Evolutionary conservation across 2,113 vertebrate genomes (phyloP).

Genomic region (Ciconia boyciana): DNA sequence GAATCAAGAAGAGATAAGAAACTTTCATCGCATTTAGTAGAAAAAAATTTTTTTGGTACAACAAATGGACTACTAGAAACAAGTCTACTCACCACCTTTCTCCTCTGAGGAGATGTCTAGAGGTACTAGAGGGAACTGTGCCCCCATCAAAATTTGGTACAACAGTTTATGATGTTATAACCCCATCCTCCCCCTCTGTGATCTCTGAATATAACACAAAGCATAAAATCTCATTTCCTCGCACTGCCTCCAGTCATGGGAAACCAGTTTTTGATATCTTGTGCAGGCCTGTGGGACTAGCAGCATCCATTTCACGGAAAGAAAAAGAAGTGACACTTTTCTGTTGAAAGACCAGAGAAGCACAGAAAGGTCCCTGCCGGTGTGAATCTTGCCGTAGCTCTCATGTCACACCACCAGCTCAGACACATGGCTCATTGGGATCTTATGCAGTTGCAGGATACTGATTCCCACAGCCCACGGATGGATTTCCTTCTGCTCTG

Average conservation of each 20-base stretch:
- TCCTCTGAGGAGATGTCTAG: not conserved
- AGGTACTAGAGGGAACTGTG: not conserved
- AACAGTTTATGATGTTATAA: not conserved
- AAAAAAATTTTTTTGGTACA: not conserved
- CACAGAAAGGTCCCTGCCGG: not conserved
- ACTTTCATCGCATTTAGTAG: not conserved
- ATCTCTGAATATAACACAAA: not conserved
- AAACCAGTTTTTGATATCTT: not conserved
- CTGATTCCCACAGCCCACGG: not conserved
- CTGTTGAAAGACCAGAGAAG: not conserved
- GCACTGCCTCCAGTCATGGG: not conserved
- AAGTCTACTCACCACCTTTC: not conserved
- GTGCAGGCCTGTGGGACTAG: not conserved
- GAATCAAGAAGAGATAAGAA: not conserved
- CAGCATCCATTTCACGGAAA: not conserved
- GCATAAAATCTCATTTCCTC: not conserved
- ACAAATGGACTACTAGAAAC: not conserved
- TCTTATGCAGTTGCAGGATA: not conserved
- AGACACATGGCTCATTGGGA: accelerated
- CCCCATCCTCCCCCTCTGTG: not conserved
- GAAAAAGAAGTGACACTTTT: not conserved
- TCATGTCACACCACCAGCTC: accelerated
- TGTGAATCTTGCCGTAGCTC: not conserved
- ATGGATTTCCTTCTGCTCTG: not conserved
- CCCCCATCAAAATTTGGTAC: not conserved